Evolutionary conservation across 2,888 invertebrate species (phyloP), one percentile per base, ranked within the genome.

Genomic region (Melinopterus prodromus): DNA sequence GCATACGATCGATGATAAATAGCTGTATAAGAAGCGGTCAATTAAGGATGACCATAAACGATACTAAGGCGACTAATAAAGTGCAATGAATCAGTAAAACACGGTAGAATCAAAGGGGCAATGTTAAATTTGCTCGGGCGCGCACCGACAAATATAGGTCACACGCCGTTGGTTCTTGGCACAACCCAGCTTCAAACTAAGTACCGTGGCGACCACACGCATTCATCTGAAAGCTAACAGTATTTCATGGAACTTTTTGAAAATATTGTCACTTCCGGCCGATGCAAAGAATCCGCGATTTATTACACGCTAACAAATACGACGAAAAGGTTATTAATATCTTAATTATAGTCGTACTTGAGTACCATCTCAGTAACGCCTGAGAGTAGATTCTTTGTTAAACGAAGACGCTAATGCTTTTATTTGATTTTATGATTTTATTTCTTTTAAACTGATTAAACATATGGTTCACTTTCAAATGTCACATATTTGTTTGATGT

Each of bases 61-160:
- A 35, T 35, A 80, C 71, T 77, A 71, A 80, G 84, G 81, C 84
- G 84, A 81, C 84, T 85, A 87, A 87, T 86, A 86, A 86, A 85
- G 86, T 84, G 84, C 85, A 85, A 86, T 86, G 87, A 86, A 86
- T 86, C 86, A 85, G 85, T 85, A 85, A 86, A 87, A 86, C 84
- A 84, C 84, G 84, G 83, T 82, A 80, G 85, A 86, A 86, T 86
- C 86, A 86, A 86, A 86, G 85, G 85, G 84, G 84, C 85, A 84
- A 86, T 87, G 87, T 87, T 87, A 87, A 87, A 87, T 87, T 86
- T 87, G 87, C 87, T 87, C 87, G 86, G 37, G 84, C 86, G 86
- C 85, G 85, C 86, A 87, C 86, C 86, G 85, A 86, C 86, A 83
- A 84, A 84, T 85, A 86, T 84, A 85, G 86, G 88, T 87, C 86